Conservation (phyloP, 2,888 invertebrate genomes). For the Pycnomerus fuliginosus region DNA sequence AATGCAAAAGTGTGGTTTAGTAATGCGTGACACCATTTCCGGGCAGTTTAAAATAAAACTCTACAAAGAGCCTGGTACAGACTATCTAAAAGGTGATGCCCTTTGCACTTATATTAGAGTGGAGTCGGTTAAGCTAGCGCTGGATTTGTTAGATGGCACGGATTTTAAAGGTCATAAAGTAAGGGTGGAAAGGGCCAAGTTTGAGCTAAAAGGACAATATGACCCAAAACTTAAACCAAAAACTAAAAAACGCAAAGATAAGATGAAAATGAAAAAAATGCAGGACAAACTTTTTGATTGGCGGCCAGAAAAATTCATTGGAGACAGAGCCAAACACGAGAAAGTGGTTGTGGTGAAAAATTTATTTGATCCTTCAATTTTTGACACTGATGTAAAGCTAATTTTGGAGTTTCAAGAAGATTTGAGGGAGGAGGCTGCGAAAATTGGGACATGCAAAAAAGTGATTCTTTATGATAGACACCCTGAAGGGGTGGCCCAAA, state of each 20-base stretch:
- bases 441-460: slow-evolving; percentile 90
- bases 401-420: slow-evolving; percentile 91
- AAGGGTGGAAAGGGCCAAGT: slow-evolving; percentile 88
- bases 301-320: slow-evolving; percentile 89
- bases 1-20: slow-evolving; percentile 95
- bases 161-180: slow-evolving; percentile 77
- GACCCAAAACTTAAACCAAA: slow-evolving; percentile 92
- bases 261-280: slow-evolving; percentile 87
- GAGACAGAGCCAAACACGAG: slow-evolving; percentile 85
- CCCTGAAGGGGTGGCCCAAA: slow-evolving; percentile 91
- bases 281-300: slow-evolving; percentile 96
- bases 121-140: slow-evolving; percentile 91
- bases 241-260: slow-evolving; percentile 83
- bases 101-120: slow-evolving; percentile 93
- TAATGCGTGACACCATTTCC: slow-evolving; percentile 63
- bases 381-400: slow-evolving; percentile 85
- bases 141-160: slow-evolving; percentile 88
- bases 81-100: slow-evolving; percentile 92
- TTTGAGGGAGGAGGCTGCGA: slow-evolving; percentile 82
- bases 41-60: slow-evolving; percentile 58
- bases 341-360: slow-evolving; percentile 91
- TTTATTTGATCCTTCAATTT: slow-evolving; percentile 84
- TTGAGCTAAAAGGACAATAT: slow-evolving; percentile 91
- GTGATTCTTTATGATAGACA: slow-evolving; percentile 90
- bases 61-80: slow-evolving; percentile 77